These are phyloP conservation scores for Heterodera schachtii DNA, from an alignment of 1,140 invertebrate species.

Conservation along the genomic window DNA sequence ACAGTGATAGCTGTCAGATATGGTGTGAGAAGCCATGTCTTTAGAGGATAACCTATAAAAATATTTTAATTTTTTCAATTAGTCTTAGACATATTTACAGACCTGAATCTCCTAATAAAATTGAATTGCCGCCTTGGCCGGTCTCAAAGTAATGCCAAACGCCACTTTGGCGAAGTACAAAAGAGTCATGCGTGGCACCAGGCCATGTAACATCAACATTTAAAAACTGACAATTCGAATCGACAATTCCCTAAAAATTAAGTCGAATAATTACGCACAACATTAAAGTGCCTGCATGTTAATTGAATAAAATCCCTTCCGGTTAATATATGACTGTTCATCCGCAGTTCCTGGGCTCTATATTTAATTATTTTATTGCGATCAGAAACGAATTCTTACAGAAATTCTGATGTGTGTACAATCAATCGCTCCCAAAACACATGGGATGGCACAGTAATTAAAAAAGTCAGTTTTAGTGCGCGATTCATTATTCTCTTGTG, in stretches of 20 bases:
- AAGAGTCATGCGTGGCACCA: constrained; percentile 1
- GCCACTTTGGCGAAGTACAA: background rate
- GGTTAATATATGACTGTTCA: constrained; percentile 4
- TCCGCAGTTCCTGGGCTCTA: background rate
- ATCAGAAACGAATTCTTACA: background rate
- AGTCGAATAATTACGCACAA: background rate
- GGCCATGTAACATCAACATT: constrained; percentile 7
- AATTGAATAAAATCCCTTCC: constrained; percentile 1
- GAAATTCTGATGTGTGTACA: background rate
- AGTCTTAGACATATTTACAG: too few species aligned
- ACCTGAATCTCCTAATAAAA: constrained; percentile 11
- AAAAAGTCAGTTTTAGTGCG: too few species aligned
- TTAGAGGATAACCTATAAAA: too few species aligned
- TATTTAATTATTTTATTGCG: background rate
- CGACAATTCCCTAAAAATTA: background rate
- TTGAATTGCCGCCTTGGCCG: background rate
- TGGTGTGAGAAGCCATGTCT: too few species aligned
- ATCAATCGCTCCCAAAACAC: too few species aligned
- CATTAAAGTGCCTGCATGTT: background rate
- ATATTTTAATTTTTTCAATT: too few species aligned
- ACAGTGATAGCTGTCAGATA: too few species aligned
- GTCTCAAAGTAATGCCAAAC: background rate
- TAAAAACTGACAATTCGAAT: constrained; percentile 1
- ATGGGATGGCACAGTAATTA: too few species aligned
- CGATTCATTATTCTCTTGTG: too few species aligned